These are phyloP conservation scores for Pimephales promelas DNA, from an alignment of 2,113 vertebrate genomes.

Conservation along the genomic window DNA sequence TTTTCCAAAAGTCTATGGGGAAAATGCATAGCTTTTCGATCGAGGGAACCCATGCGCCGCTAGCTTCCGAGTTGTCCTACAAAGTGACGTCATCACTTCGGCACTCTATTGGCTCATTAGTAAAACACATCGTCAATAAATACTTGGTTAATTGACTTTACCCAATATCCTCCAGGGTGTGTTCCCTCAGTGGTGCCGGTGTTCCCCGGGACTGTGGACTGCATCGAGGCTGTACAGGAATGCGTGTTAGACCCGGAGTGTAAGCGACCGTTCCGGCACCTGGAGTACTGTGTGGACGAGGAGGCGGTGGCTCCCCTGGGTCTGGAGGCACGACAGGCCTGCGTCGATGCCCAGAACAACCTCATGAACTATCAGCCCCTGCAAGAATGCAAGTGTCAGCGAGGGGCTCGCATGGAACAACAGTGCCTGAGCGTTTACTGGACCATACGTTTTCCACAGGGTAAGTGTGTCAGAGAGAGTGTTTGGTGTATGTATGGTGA, in stretches of 20 bases:
- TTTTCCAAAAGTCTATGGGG: no score
- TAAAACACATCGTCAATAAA: background rate
- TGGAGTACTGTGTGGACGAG: conserved; percentile 80
- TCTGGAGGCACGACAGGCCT: conserved; percentile 70
- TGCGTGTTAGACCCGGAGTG: conserved; percentile 79
- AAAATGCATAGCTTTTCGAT: no score
- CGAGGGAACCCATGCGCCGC: no score
- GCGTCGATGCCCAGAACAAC: conserved; percentile 78
- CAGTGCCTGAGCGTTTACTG: conserved; percentile 88
- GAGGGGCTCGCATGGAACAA: conserved; percentile 84
- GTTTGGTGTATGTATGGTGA: conserved; percentile 11
- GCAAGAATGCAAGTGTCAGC: conserved; percentile 85
- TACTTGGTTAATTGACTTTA: background rate
- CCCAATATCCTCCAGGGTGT: conserved; percentile 46
- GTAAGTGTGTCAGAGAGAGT: conserved; percentile 69
- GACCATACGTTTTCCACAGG: conserved; percentile 83
- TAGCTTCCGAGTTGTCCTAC: no score
- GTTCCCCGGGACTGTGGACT: conserved; percentile 67
- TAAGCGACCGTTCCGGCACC: conserved; percentile 76
- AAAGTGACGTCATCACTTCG: no score
- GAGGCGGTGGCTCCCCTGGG: conserved; percentile 63
- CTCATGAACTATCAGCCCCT: conserved; percentile 78
- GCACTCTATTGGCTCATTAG: background rate
- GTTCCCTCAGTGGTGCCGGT: conserved; percentile 51
- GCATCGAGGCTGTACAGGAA: conserved; percentile 76